Evolutionary conservation across 1,140 invertebrate genomes (phyloP), one percentile per base, ranked within the genome.

Genomic region (Drosophila mayri): DNA sequence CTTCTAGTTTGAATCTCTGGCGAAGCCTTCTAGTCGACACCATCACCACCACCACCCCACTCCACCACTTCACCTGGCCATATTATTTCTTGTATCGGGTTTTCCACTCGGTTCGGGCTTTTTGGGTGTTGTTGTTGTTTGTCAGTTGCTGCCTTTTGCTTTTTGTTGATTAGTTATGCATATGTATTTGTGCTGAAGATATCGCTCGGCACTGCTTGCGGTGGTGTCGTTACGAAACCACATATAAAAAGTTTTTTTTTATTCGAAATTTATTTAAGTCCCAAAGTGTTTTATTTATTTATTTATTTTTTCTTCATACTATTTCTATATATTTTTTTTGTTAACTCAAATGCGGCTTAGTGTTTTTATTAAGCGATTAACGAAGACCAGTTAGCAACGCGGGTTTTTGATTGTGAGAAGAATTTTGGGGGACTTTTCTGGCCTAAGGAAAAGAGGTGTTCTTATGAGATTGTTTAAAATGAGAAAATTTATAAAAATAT

Each of bases 151-250:
- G 55, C 1, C 18, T 64, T 41, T 75, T 52, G 55, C 37, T 60
- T 76, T 44, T 62, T 37, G 81, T 79, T 83, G 84, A 87, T 87
- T 87, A 87, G 76, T 81, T 81, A 87, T 88, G 77, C 67, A 61
- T 60, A 77, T 81, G 76, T 82, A 76, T 68, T 60, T 68, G 65
- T 66, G 78, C 81, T 78, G 57, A 85, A 86, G 68, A 80, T 81
- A 85, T 85, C 77, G 73, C 41, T 30, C 18, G 50, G 50, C 50
- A 40, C 37, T 49, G 43, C 60, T 46, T 35, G 43, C 35, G 35
- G 41, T 60, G 40, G 44, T 67, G 40, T 49, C 78, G 68, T 86
- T 87, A 87, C 84, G 76, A 86, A 87, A 86, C 58, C 49, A 74
- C 30, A 78, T 78, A 78, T 57, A 81, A 81, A 66, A 80, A 63